These are phyloP conservation scores for Luidia sarsii DNA, from an alignment of 53 echinoderm and acorn worm genomes.

Conservation along the genomic window DNA sequence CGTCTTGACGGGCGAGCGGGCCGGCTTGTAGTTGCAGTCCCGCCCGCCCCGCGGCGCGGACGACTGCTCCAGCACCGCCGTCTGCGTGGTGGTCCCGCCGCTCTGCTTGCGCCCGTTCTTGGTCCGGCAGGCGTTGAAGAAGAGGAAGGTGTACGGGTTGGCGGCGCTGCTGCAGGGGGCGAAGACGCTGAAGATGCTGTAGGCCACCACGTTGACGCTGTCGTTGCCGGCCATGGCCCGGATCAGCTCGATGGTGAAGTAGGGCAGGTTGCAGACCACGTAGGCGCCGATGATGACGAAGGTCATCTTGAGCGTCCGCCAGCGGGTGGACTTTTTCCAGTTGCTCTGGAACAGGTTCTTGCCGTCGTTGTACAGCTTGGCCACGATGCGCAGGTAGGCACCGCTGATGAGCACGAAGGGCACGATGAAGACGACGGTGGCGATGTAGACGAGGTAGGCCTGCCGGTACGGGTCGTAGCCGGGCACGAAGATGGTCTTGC, in stretches of 20 bases:
- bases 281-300: constrained; percentile 93
- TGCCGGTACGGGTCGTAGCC: constrained; percentile 59
- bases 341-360: constrained; percentile 85
- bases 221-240: constrained; percentile 32
- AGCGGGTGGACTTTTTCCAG: constrained; percentile 87
- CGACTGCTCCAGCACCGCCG: constrained; percentile 63
- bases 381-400: constrained; percentile 86
- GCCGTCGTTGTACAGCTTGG: constrained; percentile 81
- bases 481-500: constrained; percentile 69
- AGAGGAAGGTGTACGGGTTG: constrained; percentile 92
- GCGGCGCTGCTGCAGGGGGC: constrained; percentile 90
- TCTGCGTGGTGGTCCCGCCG: constrained; percentile 67
- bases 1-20: constrained; percentile 27
- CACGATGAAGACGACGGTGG: constrained; percentile 71
- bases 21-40: constrained; percentile 33
- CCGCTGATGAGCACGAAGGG: constrained; percentile 87
- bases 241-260: constrained; percentile 58
- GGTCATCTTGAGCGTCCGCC: constrained; percentile 96
- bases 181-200: constrained; percentile 83
- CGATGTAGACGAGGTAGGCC: constrained; percentile 75
- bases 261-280: constrained; percentile 86
- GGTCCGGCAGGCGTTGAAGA: constrained; percentile 75
- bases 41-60: constrained; percentile 23
- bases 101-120: constrained; percentile 25
- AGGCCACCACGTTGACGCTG: constrained; percentile 67